Evolutionary conservation across 2,797 vertebrate genomes (phyloP), one percentile per base, ranked within the genome.

Genomic region (Phalanger gymnotis): DNA sequence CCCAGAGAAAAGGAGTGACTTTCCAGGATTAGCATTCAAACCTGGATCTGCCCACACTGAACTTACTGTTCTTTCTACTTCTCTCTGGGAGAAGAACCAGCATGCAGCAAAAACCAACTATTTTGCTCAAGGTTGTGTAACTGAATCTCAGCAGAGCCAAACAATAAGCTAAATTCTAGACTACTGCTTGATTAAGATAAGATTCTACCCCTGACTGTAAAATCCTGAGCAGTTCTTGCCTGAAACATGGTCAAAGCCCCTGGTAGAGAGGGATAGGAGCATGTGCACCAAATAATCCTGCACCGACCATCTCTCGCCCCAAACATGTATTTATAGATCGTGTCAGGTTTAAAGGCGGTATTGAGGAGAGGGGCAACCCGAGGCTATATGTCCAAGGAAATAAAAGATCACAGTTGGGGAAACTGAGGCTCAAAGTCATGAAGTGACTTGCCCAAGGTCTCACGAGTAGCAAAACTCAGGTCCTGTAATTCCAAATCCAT

Each of bases 131-230:
- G 30, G 73, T 90, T 55, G 54, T 92, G 94, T 58, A 57, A 52
- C 90, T 92, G 94, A 93, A 92, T 61, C 40, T 94, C 93, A 90
- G 3, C 94, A 95, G 92, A 54, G 90, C 40, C 90, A 56, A 95
- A 90, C 95, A 94, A 92, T 93, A 94, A 91, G 87, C 93, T 90
- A 58, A 55, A 51, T 61, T 92, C 25, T 40, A n/a, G 90, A 27
- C 53, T 31, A 57, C 93, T 61, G 40, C 40, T 57, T 19, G 3
- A 30, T 53, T 91, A 73, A 91, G 87, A 96, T n/a, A 94, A 54
- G 53, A 90, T 56, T 5, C 12, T 54, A 47, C 19, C 40, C n/a
- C 91, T 14, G 0, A 53, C 56, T 58, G 13, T 55, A 73, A 96
- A 11, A 28, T 73, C 53, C 34, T 4, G 12, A 47, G 40, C 7